Conservation (phyloP, 2,888 invertebrate species). For the Archips xylosteana region DNA sequence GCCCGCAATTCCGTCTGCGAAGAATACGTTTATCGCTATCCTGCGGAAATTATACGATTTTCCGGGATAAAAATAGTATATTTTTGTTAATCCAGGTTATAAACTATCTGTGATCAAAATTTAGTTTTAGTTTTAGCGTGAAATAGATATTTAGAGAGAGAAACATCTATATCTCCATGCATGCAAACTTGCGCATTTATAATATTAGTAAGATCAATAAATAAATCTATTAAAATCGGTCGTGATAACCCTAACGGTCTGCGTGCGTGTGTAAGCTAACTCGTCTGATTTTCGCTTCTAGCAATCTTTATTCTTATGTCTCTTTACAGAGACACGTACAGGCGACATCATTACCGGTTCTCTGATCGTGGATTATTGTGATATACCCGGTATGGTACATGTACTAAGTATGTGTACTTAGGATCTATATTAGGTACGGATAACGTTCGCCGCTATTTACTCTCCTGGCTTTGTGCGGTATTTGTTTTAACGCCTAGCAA, state of each 20-base stretch:
- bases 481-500: slow-evolving; percentile 14
- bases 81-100: too few relatives aligned
- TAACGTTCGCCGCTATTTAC: slow-evolving; percentile 15
- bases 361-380: slow-evolving; percentile 64
- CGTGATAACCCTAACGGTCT: background rate
- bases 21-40: too few relatives aligned
- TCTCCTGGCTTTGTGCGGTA: slow-evolving; percentile 10
- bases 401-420: slow-evolving; percentile 23
- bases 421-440: slow-evolving; percentile 6
- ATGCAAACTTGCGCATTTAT: too few relatives aligned
- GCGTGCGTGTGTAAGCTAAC: background rate
- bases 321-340: slow-evolving; percentile 63
- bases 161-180: too few relatives aligned
- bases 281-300: background rate
- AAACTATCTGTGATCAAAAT: too few relatives aligned
- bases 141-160: too few relatives aligned
- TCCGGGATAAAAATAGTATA: too few relatives aligned
- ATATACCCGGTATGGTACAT: slow-evolving; percentile 42
- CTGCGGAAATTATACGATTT: too few relatives aligned
- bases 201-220: too few relatives aligned
- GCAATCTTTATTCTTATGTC: background rate
- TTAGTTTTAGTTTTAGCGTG: too few relatives aligned
- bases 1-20: too few relatives aligned
- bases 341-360: slow-evolving; percentile 66
- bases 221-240: too few relatives aligned